Evolutionary conservation across 64 coral and sea anemone species (phyloP).

Genomic region (Stichodactyla helianthus): DNA sequence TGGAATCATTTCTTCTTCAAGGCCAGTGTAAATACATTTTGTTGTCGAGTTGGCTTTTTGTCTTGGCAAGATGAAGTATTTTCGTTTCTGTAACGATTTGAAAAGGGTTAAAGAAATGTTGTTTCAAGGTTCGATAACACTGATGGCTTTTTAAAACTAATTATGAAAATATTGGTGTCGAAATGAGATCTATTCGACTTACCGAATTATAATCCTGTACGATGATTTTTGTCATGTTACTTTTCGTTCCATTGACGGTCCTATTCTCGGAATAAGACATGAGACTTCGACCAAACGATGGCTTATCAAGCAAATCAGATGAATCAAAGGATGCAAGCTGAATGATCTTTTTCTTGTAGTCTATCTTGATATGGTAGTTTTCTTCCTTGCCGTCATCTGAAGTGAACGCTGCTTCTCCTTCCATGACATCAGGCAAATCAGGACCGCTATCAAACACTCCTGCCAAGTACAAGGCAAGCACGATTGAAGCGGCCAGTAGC

Average conservation of each 20-base stretch:
- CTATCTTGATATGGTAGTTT: constrained; percentile 27
- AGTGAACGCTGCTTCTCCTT: constrained; percentile 41
- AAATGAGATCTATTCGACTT: not conserved
- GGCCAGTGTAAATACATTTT: constrained; percentile 50
- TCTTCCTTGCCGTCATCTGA: constrained; percentile 30
- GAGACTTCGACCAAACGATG: constrained; percentile 15
- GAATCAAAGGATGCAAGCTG: constrained; percentile 19
- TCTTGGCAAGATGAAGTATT: constrained; percentile 37
- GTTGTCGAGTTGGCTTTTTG: constrained; percentile 38
- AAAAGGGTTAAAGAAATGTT: not conserved
- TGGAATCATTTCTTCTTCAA: constrained; percentile 58
- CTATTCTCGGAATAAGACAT: constrained; percentile 25
- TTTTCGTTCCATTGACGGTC: constrained; percentile 1
- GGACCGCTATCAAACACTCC: constrained; percentile 20
- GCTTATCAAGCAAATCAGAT: not conserved
- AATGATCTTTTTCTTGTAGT: constrained; percentile 37
- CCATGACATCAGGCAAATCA: constrained; percentile 49
- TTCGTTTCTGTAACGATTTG: constrained; percentile 10
- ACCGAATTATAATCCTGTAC: constrained; percentile 50
- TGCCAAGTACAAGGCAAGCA: constrained; percentile 2
- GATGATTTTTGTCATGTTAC: constrained; percentile 34
- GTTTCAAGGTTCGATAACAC: too few relatives aligned
- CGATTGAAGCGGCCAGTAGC: not conserved
- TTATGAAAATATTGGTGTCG: too few relatives aligned
- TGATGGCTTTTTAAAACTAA: too few relatives aligned